These are phyloP conservation scores for Tanypteryx hageni DNA, from an alignment of 2,888 invertebrate species.

Conservation along the genomic window DNA sequence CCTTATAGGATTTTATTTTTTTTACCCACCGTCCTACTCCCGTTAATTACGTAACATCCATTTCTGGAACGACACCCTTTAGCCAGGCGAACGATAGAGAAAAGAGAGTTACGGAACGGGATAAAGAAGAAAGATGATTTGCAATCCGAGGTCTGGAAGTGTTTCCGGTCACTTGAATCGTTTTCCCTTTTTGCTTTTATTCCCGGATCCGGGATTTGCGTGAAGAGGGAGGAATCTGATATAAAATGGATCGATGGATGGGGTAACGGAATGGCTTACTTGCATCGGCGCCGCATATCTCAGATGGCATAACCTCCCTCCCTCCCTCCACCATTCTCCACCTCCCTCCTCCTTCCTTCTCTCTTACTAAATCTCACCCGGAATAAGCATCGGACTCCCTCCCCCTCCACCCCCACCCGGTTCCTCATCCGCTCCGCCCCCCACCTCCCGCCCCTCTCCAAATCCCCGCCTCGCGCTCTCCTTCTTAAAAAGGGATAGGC, in stretches of 20 bases:
- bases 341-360: neutral
- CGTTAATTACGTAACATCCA: conserved; percentile 56
- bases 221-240: conserved; percentile 45
- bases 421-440: neutral
- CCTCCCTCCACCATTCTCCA: neutral
- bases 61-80: neutral
- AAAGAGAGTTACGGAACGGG: too few relatives aligned
- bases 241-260: conserved; percentile 48
- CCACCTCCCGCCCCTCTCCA: conserved; percentile 29
- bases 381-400: neutral
- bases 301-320: conserved; percentile 8
- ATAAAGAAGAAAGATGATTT: conserved; percentile 17
- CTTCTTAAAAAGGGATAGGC: conserved; percentile 16
- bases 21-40: neutral
- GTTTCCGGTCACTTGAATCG: conserved; percentile 54
- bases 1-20: neutral
- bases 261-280: conserved; percentile 2
- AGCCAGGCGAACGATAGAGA: neutral
- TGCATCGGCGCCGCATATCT: conserved; percentile 32
- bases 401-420: neutral
- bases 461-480: neutral
- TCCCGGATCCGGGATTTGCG: neutral
- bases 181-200: conserved; percentile 39
- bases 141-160: conserved; percentile 37
- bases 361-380: neutral